A percentile compares a stretch with the other conserved stretches of the same genome.
Conservation (phyloP, 2,797 vertebrate species). For the Adelosebastes latens region DNA sequence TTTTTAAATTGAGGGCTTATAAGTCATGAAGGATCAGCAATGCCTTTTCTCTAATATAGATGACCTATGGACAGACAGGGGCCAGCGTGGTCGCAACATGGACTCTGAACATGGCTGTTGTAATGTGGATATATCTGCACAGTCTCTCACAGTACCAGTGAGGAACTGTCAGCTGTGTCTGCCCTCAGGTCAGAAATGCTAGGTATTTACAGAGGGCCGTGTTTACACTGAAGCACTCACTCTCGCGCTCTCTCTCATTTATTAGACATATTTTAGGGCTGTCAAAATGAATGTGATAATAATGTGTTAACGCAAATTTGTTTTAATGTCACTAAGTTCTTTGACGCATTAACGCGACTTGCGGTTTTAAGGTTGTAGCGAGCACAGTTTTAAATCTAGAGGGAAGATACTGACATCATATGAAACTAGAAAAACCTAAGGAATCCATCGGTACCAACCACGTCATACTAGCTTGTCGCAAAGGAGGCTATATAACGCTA, state of each 20-base stretch:
- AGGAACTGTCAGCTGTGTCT: background rate
- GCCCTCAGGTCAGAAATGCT: slow-evolving; percentile 2
- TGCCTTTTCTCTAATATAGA: background rate
- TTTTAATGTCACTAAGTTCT: too few species aligned
- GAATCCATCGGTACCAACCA: too few species aligned
- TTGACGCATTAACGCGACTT: too few species aligned
- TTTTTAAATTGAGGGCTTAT: background rate
- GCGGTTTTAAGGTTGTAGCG: too few species aligned
- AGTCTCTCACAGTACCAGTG: background rate
- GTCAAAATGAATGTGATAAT: too few species aligned
- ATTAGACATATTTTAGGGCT: background rate
- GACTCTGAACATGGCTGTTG: background rate
- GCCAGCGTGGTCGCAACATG: background rate
- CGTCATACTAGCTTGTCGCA: too few species aligned
- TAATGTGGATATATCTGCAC: background rate
- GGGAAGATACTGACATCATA: too few species aligned
- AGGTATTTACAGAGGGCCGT: background rate
- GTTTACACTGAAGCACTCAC: background rate
- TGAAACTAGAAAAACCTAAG: too few species aligned
- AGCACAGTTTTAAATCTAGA: too few species aligned
- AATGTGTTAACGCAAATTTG: too few species aligned
- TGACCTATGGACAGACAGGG: background rate
- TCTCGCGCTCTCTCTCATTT: background rate
- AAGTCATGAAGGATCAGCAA: background rate
- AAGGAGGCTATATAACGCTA: too few species aligned